Evolutionary conservation across 2,113 vertebrate genomes (phyloP).

Genomic region (Opisthocomus hoazin): DNA sequence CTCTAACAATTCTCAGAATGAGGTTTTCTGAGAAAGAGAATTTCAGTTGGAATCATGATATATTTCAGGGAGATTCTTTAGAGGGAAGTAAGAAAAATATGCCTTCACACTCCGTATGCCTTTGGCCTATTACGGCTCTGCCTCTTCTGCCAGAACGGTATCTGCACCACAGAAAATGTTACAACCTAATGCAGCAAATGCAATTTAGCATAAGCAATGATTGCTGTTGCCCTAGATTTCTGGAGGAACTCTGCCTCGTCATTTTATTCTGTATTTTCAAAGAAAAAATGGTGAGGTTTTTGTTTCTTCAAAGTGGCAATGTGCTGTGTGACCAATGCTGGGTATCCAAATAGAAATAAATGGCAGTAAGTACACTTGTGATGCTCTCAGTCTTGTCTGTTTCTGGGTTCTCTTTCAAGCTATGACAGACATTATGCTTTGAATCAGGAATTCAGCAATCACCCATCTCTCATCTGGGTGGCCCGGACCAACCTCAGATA

Average conservation of each 20-base stretch:
- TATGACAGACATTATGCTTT: background rate
- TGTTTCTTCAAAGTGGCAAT: background rate
- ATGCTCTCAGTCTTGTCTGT: background rate
- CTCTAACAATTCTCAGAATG: background rate
- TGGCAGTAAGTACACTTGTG: background rate
- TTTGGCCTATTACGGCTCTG: background rate
- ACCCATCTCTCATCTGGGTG: background rate
- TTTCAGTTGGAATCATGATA: background rate
- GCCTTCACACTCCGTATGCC: background rate
- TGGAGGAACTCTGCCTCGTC: background rate
- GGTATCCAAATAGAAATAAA: background rate
- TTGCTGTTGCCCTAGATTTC: background rate
- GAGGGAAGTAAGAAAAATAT: background rate
- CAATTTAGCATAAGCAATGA: background rate
- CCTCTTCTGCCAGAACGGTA: background rate
- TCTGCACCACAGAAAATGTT: background rate
- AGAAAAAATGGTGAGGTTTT: background rate
- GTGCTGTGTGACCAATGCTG: background rate
- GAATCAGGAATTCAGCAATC: background rate
- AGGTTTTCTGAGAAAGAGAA: background rate
- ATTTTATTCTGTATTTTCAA: background rate
- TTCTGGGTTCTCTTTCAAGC: background rate
- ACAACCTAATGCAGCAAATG: background rate
- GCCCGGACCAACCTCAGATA: background rate
- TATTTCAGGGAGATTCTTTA: background rate